A percentile compares a stretch with the other conserved stretches of the same genome.
These are phyloP conservation scores for Poeciliopsis turneri DNA, from an alignment of 2,797 vertebrate genomes.

Conservation along the genomic window DNA sequence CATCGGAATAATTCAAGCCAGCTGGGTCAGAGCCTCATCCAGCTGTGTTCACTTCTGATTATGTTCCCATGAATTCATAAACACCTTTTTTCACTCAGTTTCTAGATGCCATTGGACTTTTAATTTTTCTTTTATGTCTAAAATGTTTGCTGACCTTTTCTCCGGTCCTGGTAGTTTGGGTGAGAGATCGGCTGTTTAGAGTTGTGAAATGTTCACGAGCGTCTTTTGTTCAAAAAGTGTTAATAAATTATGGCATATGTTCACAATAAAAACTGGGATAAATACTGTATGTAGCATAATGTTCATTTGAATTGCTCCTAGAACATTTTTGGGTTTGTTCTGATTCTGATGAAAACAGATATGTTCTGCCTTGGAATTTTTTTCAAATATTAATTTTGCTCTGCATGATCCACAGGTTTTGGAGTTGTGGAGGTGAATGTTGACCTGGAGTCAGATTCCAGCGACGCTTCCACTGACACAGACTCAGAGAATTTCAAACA, in stretches of 20 bases:
- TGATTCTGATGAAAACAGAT: neutral
- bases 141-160: neutral
- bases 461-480: conserved; percentile 14
- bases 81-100: neutral
- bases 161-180: neutral
- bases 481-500: conserved; percentile 29
- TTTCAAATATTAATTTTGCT: neutral
- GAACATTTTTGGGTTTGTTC: neutral
- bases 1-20: no score
- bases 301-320: neutral
- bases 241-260: neutral
- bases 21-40: no score
- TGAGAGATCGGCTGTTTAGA: no score
- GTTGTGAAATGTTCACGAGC: neutral
- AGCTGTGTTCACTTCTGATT: no score
- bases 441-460: conserved; percentile 52
- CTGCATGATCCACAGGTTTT: conserved; percentile 39
- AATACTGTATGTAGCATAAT: neutral
- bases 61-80: neutral
- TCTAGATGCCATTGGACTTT: neutral
- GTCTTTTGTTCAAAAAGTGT: neutral
- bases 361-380: neutral
- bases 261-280: neutral
- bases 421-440: conserved; percentile 29
- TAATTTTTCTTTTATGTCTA: neutral